These are phyloP conservation scores for Cremastinae sp. DNA, from an alignment of 2,888 invertebrate genomes.

Conservation along the genomic window DNA sequence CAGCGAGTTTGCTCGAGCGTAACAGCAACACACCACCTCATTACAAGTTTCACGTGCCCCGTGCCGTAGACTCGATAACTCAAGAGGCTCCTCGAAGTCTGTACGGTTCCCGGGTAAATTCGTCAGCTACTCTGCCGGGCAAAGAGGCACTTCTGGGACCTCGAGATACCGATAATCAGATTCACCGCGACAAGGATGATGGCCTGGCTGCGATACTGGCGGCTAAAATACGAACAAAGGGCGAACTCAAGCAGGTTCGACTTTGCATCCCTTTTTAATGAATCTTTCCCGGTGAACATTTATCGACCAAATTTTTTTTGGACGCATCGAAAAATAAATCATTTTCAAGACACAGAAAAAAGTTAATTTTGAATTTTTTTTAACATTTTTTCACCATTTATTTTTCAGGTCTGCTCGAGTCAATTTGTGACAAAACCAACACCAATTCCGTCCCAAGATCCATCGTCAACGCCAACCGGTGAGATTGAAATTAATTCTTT, in stretches of 20 bases:
- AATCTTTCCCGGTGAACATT: no score
- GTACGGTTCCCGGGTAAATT: conserved; percentile 74
- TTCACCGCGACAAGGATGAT: conserved; percentile 79
- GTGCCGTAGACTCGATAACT: conserved; percentile 85
- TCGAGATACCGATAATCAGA: conserved; percentile 75
- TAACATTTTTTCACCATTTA: background rate
- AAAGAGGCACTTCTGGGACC: conserved; percentile 74
- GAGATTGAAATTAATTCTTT: conserved; percentile 40
- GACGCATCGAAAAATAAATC: no score
- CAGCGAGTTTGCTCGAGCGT: conserved; percentile 81
- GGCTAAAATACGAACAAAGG: conserved; percentile 91
- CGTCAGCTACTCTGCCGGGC: conserved; percentile 74
- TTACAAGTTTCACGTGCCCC: conserved; percentile 85
- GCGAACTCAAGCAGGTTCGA: conserved; percentile 85
- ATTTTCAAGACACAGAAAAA: no score
- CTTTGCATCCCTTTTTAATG: background rate
- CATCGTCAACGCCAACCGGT: conserved; percentile 73
- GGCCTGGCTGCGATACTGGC: conserved; percentile 84
- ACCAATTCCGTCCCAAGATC: conserved; percentile 67
- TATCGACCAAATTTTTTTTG: no score
- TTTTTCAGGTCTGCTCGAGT: conserved; percentile 72
- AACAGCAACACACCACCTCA: conserved; percentile 81
- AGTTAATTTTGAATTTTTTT: background rate
- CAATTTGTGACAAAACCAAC: conserved; percentile 72
- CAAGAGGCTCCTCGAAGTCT: conserved; percentile 75